Evolutionary conservation across 2,888 invertebrate species (phyloP), one percentile per base, ranked within the genome.

Genomic region (Corbicula japonica): DNA sequence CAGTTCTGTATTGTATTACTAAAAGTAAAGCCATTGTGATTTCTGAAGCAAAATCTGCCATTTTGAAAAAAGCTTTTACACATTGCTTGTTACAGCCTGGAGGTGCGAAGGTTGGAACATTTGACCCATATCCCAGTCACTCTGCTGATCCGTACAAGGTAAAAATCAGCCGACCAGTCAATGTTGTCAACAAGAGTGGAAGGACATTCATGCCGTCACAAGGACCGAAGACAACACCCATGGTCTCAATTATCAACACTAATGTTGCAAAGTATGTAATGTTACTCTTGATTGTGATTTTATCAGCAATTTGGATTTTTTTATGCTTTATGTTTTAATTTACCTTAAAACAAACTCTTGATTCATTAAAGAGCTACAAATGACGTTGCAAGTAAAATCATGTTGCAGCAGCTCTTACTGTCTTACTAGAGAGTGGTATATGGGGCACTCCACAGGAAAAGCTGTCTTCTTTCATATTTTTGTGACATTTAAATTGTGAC

Each of bases 41-140:
- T n/a, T n/a, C n/a, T n/a, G n/a, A n/a, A n/a, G n/a, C n/a, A n/a
- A n/a, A n/a, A n/a, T n/a, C n/a, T n/a, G n/a, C n/a, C n/a, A n/a
- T n/a, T n/a, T n/a, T n/a, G n/a, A n/a, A n/a, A n/a, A n/a, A n/a
- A n/a, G n/a, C n/a, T 38, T 12, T 15, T 38, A 12, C 15, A 38
- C 15, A 8, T 38, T 38, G 10, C 35, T 6, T 12, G 12, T 65
- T 65, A 10, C 83, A 93, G 93, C 89, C 92, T 79, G 93, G 90
- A 72, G 93, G 93, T 35, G 87, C 89, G 80, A 92, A 92, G 80
- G 90, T 92, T 60, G 93, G 93, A 34, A 93, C 93, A 66, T 93
- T 93, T 86, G 92, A 92, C 72, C 88, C 89, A 5, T 93, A 93
- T 80, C 93, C 93, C n/a, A 86, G 88, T 1, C 92, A 93, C 75